Percentiles rank a stretch among this genome's conserved stretches.
phyloP scores from a whole-genome alignment of 2,113 vertebrate genomes.

The Dasyprocta punctata region DNA sequence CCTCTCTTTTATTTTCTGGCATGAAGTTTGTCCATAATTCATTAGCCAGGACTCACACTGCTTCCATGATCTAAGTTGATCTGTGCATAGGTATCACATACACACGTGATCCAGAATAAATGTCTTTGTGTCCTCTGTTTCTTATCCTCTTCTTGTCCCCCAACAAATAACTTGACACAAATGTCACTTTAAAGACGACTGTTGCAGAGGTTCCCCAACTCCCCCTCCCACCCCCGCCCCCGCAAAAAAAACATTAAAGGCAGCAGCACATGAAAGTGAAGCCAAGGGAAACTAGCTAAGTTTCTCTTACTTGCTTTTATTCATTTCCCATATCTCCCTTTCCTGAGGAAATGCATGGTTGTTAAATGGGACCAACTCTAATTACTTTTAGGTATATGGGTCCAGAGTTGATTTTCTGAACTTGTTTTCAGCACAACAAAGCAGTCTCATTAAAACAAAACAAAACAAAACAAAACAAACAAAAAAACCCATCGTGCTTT shows the following conservation, averaged over 20 bases:
- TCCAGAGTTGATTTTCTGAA: conserved; percentile 51
- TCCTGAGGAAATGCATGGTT: not conserved
- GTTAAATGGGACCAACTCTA: not conserved
- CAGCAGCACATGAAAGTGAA: not conserved
- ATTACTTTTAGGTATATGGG: not conserved
- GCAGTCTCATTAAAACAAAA: conserved; percentile 42
- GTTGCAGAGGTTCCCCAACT: not conserved
- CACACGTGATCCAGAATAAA: not conserved
- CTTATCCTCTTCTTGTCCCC: not conserved
- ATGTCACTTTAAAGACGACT: not conserved
- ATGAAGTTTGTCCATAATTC: not conserved
- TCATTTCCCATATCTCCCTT: not conserved
- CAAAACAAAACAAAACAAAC: not conserved
- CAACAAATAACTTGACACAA: not conserved
- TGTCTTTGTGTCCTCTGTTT: not conserved
- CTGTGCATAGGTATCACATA: not conserved
- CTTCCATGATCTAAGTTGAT: not conserved
- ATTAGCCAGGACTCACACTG: not conserved
- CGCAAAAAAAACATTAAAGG: not conserved
- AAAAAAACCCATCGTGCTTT: conserved; percentile 55
- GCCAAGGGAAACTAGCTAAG: not conserved
- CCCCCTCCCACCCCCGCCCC: not conserved
- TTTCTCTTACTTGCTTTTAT: not conserved
- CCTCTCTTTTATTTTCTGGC: not conserved
- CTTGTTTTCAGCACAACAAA: conserved; percentile 56